These are phyloP conservation scores for Morelia viridis DNA, from an alignment of 2,797 vertebrate species.

Conservation along the genomic window DNA sequence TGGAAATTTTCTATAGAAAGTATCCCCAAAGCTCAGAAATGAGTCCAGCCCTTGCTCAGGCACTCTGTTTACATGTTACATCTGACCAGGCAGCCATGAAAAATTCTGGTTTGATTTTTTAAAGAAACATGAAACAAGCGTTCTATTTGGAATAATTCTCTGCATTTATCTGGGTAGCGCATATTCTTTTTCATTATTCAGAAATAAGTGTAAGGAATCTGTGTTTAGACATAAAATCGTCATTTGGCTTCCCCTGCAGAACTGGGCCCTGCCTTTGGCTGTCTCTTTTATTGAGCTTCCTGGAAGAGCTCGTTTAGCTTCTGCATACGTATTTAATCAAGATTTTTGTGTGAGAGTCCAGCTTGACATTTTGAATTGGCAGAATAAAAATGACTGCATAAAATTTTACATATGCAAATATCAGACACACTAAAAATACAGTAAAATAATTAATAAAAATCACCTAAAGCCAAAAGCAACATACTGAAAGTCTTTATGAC, in stretches of 20 bases:
- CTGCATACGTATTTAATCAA: background rate
- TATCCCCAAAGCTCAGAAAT: background rate
- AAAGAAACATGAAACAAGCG: background rate
- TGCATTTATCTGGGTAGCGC: background rate
- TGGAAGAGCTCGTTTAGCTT: background rate
- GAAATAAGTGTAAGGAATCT: background rate
- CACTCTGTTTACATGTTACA: background rate
- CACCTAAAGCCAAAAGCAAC: background rate
- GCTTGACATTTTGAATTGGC: background rate
- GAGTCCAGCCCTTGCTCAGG: background rate
- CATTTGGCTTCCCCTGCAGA: background rate
- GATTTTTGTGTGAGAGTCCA: background rate
- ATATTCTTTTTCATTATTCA: background rate
- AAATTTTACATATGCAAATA: background rate
- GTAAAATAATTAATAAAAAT: background rate
- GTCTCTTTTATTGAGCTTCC: background rate
- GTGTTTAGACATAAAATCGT: background rate
- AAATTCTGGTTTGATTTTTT: background rate
- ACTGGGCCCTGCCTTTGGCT: background rate
- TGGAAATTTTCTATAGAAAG: background rate
- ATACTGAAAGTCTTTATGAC: background rate
- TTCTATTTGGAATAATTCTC: background rate
- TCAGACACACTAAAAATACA: background rate
- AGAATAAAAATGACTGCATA: background rate
- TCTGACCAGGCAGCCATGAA: background rate